Evolutionary conservation across 2,113 vertebrate genomes (phyloP), one percentile per base, ranked within the genome.

Genomic region (Arothron firmamentum): DNA sequence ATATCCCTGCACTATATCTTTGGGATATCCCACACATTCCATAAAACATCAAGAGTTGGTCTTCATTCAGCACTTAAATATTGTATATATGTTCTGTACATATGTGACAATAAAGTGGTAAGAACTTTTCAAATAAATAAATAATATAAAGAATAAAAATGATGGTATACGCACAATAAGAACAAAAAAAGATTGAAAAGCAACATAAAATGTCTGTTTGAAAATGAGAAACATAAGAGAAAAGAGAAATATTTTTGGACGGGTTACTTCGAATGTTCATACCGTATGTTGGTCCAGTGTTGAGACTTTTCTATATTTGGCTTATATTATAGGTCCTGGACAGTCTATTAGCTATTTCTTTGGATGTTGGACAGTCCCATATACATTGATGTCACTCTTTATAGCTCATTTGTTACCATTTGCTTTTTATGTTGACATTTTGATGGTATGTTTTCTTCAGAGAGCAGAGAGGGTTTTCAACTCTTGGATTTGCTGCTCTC

Each of bases 161-260:
- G 88, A 89, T 88, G 86, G 88, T 88, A 28, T 28, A 60, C 85
- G 38, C 73, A 87, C 87, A 87, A 81, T 76, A 82, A 85, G 83
- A 80, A 80, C 19, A 19, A 34, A 87, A 89, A 89, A 89, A 87
- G 86, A 85, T 89, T 88, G 85, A 85, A 87, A 88, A 80, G 80
- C 79, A 65, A 85, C 83, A 79, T 0, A 81, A 86, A 12, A 34
- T 54, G 25, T 75, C 56, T 54, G 19, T 15, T 23, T n/a, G 49
- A 17, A 31, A 63, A 59, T 23, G n/a, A 63, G 14, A 71, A 58
- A 60, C 4, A 28, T 38, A 14, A 23, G 64, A 70, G 41, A 49
- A 72, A 21, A 72, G 13, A 68, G 69, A 43, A 68, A 67, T n/a
- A n/a, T 47, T 49, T 23, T 60, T 62, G 41, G 72, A 70, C 64